These are phyloP conservation scores for Ceratosolen solmsi DNA, from an alignment of 1,140 invertebrate genomes.

Conservation along the genomic window DNA sequence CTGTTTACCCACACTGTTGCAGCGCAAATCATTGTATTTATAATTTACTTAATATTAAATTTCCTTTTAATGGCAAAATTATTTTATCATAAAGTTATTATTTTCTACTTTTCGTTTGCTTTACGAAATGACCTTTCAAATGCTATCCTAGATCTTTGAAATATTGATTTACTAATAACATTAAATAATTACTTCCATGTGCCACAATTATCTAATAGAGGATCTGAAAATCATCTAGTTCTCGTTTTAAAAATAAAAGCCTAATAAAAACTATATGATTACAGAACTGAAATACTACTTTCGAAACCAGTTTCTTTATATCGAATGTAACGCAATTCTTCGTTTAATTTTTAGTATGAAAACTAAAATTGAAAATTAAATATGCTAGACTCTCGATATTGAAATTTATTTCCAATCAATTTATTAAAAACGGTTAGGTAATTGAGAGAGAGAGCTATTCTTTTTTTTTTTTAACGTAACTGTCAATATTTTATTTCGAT, in stretches of 20 bases:
- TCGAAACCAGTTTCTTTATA: constrained; percentile 10
- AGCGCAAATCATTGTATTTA: background rate
- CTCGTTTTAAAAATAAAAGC: background rate
- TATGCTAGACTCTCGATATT: background rate
- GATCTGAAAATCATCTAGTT: constrained; percentile 18
- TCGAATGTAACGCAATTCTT: background rate
- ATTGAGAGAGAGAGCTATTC: too few species aligned
- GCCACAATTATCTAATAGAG: background rate
- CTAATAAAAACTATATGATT: constrained; percentile 2
- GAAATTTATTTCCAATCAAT: background rate
- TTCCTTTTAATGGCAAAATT: background rate
- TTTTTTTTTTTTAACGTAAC: too few species aligned
- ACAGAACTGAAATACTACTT: constrained; percentile 1
- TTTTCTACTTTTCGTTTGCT: background rate
- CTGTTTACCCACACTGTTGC: background rate
- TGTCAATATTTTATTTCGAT: too few species aligned
- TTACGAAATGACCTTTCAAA: background rate
- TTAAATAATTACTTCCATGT: background rate
- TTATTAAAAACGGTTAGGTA: background rate
- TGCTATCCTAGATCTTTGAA: background rate
- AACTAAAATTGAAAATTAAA: constrained; percentile 13
- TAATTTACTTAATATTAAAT: background rate
- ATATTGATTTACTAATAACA: constrained; percentile 2
- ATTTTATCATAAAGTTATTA: background rate
- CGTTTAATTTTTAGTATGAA: background rate